Evolutionary conservation across 53 echinoderm and acorn worm genomes (phyloP).

Genomic region (Hippasteria phrygiana): DNA sequence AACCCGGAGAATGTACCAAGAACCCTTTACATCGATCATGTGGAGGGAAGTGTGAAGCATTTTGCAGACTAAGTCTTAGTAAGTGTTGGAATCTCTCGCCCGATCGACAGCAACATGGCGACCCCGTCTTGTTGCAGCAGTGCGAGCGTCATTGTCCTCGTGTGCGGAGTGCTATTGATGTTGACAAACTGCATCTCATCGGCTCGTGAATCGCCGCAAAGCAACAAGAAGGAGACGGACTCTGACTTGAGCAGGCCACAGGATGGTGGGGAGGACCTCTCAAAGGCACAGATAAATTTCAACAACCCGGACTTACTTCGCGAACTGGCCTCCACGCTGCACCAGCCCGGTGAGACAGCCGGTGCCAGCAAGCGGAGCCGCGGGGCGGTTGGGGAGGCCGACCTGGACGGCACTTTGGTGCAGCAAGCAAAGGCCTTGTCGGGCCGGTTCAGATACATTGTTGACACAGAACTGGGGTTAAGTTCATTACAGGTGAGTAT

Average conservation of each 20-base stretch:
- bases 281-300: conserved; percentile 50
- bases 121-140: conserved; percentile 16
- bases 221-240: background rate
- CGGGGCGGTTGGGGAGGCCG: conserved; percentile 19
- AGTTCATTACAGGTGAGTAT: conserved; percentile 48
- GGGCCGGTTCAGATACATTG: conserved; percentile 34
- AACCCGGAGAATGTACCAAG: background rate
- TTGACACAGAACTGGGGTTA: conserved; percentile 42
- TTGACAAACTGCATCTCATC: conserved; percentile 2
- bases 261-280: background rate
- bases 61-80: background rate
- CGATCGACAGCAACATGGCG: conserved; percentile 39
- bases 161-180: conserved; percentile 6
- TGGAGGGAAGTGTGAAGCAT: background rate
- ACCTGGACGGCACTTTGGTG: conserved; percentile 24
- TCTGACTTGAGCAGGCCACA: background rate
- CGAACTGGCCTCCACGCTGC: conserved; percentile 40
- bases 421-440: conserved; percentile 13
- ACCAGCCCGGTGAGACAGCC: conserved; percentile 36
- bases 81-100: background rate
- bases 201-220: conserved; percentile 4
- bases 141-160: conserved; percentile 32
- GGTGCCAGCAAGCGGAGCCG: conserved; percentile 48
- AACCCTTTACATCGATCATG: background rate
- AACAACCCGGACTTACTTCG: conserved; percentile 55